A percentile compares a stretch with the other conserved stretches of the same genome.
These are phyloP conservation scores for Phataginus tetradactyla DNA, from an alignment of 2,797 vertebrate species.

Conservation along the genomic window DNA sequence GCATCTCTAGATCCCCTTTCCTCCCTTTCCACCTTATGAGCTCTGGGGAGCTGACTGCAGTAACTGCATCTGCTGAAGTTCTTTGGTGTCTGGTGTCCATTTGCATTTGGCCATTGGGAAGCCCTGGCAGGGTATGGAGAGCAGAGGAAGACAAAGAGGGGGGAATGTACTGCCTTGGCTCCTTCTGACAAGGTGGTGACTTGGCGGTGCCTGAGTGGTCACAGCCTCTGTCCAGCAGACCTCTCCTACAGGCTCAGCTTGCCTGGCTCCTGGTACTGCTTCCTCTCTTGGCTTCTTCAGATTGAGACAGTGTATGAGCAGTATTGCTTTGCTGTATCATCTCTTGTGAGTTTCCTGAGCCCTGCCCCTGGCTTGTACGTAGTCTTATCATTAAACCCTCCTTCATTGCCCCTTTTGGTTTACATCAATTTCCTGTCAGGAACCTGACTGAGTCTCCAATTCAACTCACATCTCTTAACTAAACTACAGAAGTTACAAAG, in stretches of 20 bases:
- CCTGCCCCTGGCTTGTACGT: neutral
- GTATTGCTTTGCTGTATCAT: neutral
- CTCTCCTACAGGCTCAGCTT: rapidly evolving
- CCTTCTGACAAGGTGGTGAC: too few relatives aligned
- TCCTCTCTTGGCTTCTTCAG: neutral
- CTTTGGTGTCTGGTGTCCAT: neutral
- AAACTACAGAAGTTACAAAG: neutral
- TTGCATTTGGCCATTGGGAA: neutral
- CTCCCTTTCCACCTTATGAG: neutral
- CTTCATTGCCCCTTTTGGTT: neutral
- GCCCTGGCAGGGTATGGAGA: neutral
- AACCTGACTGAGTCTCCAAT: neutral
- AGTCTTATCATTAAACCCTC: neutral
- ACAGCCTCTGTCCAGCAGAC: neutral
- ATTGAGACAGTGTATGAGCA: neutral
- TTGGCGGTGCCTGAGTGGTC: neutral
- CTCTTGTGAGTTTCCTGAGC: neutral
- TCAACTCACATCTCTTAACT: neutral
- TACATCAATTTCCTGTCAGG: neutral
- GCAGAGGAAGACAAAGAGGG: neutral
- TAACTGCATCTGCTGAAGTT: neutral
- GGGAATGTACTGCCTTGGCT: neutral
- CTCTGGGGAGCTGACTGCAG: neutral
- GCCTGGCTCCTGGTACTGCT: neutral
- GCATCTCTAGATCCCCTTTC: neutral